phyloP scores from a whole-genome alignment of 2,888 invertebrate genomes.

The Trimorus sp. region DNA sequence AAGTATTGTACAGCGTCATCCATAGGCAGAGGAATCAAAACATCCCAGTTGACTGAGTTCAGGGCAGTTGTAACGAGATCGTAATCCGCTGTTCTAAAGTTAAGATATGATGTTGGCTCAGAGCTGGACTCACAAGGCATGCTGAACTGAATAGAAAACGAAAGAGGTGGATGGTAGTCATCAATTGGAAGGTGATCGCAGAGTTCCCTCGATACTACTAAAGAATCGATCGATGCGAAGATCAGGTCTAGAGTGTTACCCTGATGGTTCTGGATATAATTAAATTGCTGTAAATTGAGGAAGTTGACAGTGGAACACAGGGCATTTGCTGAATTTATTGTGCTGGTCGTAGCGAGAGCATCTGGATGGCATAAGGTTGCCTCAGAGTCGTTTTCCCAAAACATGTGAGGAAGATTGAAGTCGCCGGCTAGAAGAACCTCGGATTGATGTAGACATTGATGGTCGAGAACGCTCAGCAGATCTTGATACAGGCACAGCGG shows the following conservation, averaged over 20 bases:
- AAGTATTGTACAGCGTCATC: neutral
- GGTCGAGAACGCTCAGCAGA: too few species aligned
- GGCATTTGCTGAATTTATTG: neutral
- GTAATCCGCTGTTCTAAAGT: neutral
- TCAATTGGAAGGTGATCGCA: neutral
- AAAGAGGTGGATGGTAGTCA: neutral
- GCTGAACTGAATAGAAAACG: neutral
- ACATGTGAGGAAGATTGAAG: too few species aligned
- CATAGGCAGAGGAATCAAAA: neutral
- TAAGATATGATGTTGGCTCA: neutral
- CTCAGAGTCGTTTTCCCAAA: neutral
- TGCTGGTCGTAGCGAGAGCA: neutral
- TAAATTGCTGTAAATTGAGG: neutral
- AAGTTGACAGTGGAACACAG: neutral
- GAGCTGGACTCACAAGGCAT: neutral
- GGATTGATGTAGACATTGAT: too few species aligned
- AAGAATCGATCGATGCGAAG: neutral
- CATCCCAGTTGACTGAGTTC: neutral
- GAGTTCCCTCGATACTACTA: neutral
- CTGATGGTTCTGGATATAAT: neutral
- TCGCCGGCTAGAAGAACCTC: too few species aligned
- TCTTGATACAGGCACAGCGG: too few species aligned
- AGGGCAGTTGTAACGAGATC: neutral
- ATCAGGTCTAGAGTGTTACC: neutral
- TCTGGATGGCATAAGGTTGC: neutral